phyloP scores from a whole-genome alignment of 2,888 invertebrate genomes.

The Drymonia ruficornis region DNA sequence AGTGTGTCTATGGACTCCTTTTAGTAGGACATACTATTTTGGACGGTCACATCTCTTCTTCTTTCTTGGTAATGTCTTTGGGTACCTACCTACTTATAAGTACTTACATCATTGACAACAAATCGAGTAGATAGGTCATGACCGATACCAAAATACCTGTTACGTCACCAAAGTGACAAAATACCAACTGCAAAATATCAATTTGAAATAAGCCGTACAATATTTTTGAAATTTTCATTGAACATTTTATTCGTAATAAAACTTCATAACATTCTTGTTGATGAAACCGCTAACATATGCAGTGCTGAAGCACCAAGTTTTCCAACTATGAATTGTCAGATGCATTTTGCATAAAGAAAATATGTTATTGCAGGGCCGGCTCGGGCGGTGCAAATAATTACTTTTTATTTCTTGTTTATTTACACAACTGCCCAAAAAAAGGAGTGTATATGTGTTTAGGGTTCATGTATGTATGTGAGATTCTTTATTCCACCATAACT shows the following conservation, averaged over 20 bases:
- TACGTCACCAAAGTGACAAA: neutral
- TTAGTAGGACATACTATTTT: too few species aligned
- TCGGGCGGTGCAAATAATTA: neutral
- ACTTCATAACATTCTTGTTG: conserved; percentile 6
- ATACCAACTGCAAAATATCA: neutral
- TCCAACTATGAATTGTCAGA: conserved; percentile 24
- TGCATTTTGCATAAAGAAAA: conserved; percentile 22
- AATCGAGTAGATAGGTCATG: too few species aligned
- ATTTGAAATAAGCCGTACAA: neutral
- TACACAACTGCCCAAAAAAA: too few species aligned
- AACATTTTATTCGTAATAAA: conserved; percentile 7
- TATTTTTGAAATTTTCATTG: neutral
- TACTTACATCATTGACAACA: too few species aligned
- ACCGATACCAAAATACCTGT: neutral
- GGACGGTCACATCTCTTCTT: too few species aligned
- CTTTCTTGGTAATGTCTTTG: too few species aligned
- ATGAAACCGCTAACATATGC: conserved; percentile 7
- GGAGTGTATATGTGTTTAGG: too few species aligned
- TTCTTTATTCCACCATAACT: too few species aligned
- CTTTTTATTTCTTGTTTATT: neutral
- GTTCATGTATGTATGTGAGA: too few species aligned
- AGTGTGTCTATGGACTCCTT: too few species aligned
- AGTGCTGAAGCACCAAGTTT: conserved; percentile 13
- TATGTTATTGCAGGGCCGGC: conserved; percentile 5
- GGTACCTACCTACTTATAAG: too few species aligned